phyloP scores from a whole-genome alignment of 2,888 invertebrate species.

The Tetragnatha montana region DNA sequence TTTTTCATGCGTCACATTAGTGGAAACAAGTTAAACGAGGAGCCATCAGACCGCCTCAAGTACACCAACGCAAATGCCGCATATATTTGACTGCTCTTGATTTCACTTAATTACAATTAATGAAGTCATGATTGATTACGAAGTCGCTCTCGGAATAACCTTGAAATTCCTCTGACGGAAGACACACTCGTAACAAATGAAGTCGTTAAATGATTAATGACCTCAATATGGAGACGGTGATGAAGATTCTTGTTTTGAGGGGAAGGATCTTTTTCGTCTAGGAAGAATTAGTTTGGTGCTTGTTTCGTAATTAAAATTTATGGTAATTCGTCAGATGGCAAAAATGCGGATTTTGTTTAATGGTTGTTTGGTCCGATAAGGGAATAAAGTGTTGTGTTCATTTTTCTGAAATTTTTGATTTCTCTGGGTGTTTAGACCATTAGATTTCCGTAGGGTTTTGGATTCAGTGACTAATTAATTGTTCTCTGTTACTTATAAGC shows the following conservation, averaged over 20 bases:
- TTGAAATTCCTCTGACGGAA: background rate
- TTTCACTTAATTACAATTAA: conserved; percentile 27
- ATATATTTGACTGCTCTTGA: background rate
- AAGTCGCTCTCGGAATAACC: background rate
- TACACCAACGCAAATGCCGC: background rate
- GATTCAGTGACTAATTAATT: too few species aligned
- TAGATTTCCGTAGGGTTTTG: too few species aligned
- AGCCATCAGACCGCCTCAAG: background rate
- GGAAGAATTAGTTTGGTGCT: background rate
- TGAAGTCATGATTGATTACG: conserved; percentile 1
- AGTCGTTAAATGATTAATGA: conserved; percentile 30
- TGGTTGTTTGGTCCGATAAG: too few species aligned
- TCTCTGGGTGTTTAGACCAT: too few species aligned
- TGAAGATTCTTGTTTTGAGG: conserved; percentile 2
- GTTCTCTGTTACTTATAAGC: too few species aligned
- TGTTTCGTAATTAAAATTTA: background rate
- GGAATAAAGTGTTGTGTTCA: too few species aligned
- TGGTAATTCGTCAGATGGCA: background rate
- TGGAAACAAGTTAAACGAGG: background rate
- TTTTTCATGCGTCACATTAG: background rate
- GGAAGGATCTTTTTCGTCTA: background rate
- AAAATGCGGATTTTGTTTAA: background rate
- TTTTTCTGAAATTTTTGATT: too few species aligned
- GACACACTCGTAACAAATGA: conserved; percentile 15
- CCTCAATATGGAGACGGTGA: conserved; percentile 7